Evolutionary conservation across 2,888 invertebrate species (phyloP).

Genomic region (Morpho helenor): DNA sequence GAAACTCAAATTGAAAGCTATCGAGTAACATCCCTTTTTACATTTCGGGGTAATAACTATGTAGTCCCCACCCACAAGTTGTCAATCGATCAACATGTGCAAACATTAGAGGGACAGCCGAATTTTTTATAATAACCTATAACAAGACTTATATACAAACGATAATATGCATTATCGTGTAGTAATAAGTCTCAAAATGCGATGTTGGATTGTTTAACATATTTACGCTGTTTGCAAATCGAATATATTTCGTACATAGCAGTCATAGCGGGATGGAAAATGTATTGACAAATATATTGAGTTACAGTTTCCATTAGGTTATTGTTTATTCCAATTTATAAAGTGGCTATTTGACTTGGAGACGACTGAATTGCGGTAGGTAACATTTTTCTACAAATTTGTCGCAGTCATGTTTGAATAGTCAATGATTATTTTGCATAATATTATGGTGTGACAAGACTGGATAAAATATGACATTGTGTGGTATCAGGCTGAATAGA

Average conservation of each 20-base stretch:
- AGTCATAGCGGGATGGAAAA: slow-evolving; percentile 62
- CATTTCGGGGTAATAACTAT: slow-evolving; percentile 65
- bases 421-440: too few relatives aligned
- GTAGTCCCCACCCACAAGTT: slow-evolving; percentile 65
- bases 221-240: slow-evolving; percentile 54
- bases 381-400: neutral
- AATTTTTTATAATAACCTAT: slow-evolving; percentile 38
- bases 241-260: slow-evolving; percentile 69
- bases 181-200: slow-evolving; percentile 11
- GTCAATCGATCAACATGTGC: slow-evolving; percentile 78
- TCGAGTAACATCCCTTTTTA: slow-evolving; percentile 11
- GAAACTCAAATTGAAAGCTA: too few relatives aligned
- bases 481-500: too few relatives aligned
- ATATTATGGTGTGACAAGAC: too few relatives aligned
- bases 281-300: slow-evolving; percentile 77
- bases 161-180: slow-evolving; percentile 31
- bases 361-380: slow-evolving; percentile 12
- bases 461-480: too few relatives aligned
- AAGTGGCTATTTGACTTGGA: slow-evolving; percentile 31
- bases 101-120: slow-evolving; percentile 53
- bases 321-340: slow-evolving; percentile 70
- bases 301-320: slow-evolving; percentile 76
- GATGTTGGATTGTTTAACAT: slow-evolving; percentile 31
- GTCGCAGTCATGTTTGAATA: too few relatives aligned
- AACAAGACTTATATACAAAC: slow-evolving; percentile 17